Conservation (phyloP, 2,113 vertebrate genomes). For the Entomyzon cyanotis region DNA sequence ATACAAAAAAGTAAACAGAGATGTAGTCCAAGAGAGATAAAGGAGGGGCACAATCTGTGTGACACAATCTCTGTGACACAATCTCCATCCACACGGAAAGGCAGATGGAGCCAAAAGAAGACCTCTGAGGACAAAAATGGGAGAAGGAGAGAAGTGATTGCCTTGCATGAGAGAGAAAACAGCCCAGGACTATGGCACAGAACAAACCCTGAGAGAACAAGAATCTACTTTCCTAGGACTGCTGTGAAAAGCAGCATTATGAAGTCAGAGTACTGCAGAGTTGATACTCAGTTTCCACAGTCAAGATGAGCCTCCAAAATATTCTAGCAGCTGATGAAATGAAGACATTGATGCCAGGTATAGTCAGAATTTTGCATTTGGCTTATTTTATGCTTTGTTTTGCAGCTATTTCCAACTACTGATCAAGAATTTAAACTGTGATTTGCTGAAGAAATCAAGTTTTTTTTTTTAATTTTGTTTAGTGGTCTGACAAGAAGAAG, state of each 20-base stretch:
- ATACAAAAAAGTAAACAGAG: background rate
- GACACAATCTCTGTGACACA: background rate
- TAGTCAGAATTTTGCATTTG: background rate
- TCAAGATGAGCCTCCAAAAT: background rate
- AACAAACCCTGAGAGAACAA: background rate
- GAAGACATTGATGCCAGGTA: background rate
- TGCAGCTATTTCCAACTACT: background rate
- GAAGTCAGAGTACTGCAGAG: background rate
- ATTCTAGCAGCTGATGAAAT: background rate
- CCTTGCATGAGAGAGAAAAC: background rate
- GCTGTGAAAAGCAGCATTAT: background rate
- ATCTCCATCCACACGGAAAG: background rate
- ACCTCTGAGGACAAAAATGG: background rate
- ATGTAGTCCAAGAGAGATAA: background rate
- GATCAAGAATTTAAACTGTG: background rate
- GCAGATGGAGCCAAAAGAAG: background rate
- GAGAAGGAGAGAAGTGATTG: background rate
- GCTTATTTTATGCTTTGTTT: background rate
- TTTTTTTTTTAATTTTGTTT: background rate
- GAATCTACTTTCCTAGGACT: background rate
- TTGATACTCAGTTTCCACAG: background rate
- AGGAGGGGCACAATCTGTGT: background rate
- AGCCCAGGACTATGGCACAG: fast-evolving
- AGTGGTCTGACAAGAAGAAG: background rate
- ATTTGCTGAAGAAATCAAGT: background rate